These are phyloP conservation scores for Margaritifera margaritifera DNA, from an alignment of 2,888 invertebrate genomes.

Conservation along the genomic window DNA sequence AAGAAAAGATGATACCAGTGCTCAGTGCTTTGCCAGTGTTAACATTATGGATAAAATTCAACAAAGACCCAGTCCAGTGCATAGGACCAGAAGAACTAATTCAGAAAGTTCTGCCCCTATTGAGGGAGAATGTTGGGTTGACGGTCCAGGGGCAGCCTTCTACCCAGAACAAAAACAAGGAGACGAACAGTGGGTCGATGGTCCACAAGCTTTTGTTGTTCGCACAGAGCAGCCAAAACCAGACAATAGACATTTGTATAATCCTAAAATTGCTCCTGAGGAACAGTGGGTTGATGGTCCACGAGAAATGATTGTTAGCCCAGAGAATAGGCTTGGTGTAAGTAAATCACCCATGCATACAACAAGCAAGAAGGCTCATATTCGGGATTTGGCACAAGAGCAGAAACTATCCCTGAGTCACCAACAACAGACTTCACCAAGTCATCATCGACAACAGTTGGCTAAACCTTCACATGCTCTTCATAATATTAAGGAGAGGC, in stretches of 20 bases:
- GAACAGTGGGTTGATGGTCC: slow-evolving; percentile 72
- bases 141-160: slow-evolving; percentile 86
- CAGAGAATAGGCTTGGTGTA: slow-evolving; percentile 35
- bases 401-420: slow-evolving; percentile 9
- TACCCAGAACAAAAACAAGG: slow-evolving; percentile 51
- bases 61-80: slow-evolving; percentile 14
- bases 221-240: slow-evolving; percentile 39
- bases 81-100: slow-evolving; percentile 26
- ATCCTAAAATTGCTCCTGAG: slow-evolving; percentile 83
- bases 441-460: slow-evolving; percentile 12
- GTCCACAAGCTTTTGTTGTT: slow-evolving; percentile 77
- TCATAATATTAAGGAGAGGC: slow-evolving; percentile 49
- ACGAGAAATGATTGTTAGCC: slow-evolving; percentile 57
- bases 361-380: slow-evolving; percentile 35
- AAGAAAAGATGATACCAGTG: slow-evolving; percentile 28
- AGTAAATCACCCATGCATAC: slow-evolving; percentile 35
- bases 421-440: slow-evolving; percentile 28
- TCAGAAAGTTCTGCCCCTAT: slow-evolving; percentile 34
- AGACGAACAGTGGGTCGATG: slow-evolving; percentile 94
- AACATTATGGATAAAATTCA: slow-evolving; percentile 37
- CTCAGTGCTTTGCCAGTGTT: slow-evolving; percentile 34
- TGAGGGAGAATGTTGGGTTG: slow-evolving; percentile 90
- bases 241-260: slow-evolving; percentile 66
- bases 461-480: slow-evolving; percentile 42
- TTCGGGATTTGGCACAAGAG: slow-evolving; percentile 26